Conservation (phyloP, 2,113 vertebrate genomes). For the Geococcyx californianus region DNA sequence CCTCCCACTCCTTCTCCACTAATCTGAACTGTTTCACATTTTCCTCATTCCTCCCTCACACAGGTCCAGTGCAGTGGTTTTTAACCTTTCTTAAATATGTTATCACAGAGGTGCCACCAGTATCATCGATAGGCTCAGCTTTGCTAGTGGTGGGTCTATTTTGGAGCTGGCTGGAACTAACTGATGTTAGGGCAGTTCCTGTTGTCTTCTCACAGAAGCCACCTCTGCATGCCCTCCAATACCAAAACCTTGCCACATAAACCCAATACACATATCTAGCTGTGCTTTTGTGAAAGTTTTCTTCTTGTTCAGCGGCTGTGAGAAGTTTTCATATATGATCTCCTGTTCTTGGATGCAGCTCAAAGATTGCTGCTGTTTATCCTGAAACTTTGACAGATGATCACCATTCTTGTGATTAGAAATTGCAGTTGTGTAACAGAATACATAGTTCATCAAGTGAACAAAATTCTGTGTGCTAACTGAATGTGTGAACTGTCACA, state of each 20-base stretch:
- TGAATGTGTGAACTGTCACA: neutral
- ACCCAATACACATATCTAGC: neutral
- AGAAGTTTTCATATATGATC: neutral
- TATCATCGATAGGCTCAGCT: neutral
- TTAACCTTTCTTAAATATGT: neutral
- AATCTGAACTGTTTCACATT: neutral
- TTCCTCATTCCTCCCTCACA: neutral
- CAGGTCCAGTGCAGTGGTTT: neutral
- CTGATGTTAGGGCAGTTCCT: neutral
- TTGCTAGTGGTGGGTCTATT: neutral
- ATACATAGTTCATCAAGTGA: neutral
- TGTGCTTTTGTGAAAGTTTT: neutral
- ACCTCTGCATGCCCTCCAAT: fast-evolving
- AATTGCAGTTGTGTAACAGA: neutral
- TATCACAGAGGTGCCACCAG: neutral
- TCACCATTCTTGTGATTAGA: neutral
- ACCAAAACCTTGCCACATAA: neutral
- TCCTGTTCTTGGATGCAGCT: neutral
- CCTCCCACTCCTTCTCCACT: neutral
- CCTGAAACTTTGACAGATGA: neutral
- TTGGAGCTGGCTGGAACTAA: neutral
- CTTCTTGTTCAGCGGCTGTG: neutral
- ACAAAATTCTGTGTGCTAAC: neutral
- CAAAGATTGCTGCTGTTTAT: neutral
- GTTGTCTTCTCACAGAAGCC: neutral